Conservation (phyloP, 1,140 invertebrate species). For the Mactra quadrangularis region DNA sequence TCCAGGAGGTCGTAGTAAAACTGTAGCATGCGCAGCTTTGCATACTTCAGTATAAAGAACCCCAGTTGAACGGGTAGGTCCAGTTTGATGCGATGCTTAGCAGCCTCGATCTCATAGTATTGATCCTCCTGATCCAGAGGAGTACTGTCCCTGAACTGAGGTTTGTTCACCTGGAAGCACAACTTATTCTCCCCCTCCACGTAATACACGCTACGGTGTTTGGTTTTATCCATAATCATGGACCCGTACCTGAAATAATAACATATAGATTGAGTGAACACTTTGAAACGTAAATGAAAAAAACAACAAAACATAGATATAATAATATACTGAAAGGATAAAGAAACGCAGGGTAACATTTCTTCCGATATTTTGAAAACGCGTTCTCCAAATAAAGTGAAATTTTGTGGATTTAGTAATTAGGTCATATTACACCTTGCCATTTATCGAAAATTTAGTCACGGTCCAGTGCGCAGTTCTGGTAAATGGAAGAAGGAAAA, state of each 20-base stretch:
- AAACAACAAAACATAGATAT: too few relatives aligned
- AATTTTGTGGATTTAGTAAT: too few relatives aligned
- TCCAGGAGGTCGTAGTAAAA: conserved; percentile 70
- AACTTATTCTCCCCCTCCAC: conserved; percentile 22
- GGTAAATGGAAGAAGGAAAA: too few relatives aligned
- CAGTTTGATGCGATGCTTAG: conserved; percentile 38
- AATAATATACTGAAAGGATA: too few relatives aligned
- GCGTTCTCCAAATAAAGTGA: too few relatives aligned
- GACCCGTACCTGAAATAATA: conserved; percentile 22
- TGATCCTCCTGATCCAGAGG: conserved; percentile 36
- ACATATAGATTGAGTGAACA: too few relatives aligned
- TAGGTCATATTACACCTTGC: too few relatives aligned
- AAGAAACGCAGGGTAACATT: too few relatives aligned
- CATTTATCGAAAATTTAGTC: too few relatives aligned
- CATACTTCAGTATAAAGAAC: conserved; percentile 68
- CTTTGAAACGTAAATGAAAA: too few relatives aligned
- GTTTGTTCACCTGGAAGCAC: conserved; percentile 29
- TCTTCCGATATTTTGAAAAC: too few relatives aligned
- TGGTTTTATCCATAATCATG: conserved; percentile 30
- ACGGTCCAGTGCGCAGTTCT: too few relatives aligned
- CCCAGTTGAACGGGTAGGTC: conserved; percentile 62
- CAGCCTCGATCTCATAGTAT: conserved; percentile 44
- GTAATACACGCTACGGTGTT: conserved; percentile 18
- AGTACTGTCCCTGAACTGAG: conserved; percentile 8
- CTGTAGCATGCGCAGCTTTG: conserved; percentile 68